Evolutionary conservation across 2,797 vertebrate genomes (phyloP), one percentile per base, ranked within the genome.

Genomic region (Hylomyscus alleni): DNA sequence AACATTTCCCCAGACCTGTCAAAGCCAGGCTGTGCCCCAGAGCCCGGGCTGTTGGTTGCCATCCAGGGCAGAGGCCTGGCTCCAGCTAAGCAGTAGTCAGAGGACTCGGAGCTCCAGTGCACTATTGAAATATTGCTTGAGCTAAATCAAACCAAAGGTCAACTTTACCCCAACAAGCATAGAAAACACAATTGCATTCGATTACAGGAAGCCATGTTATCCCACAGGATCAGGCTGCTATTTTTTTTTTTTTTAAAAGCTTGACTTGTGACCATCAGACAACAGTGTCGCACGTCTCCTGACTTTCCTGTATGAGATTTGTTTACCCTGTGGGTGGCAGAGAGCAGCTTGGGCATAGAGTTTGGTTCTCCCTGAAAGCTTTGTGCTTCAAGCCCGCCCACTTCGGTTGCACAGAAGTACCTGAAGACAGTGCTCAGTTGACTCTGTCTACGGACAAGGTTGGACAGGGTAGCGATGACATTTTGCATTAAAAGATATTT

Each of bases 111-210:
- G 56, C 95, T 95, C 82, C 13, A 56, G 58, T 84, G 40, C 77
- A 94, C 20, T 84, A 89, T 97, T 97, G 93, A 97, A 97, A 94
- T 97, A 86, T 14, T 95, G 65, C 78, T 95, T 77, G 62, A 93
- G 84, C 94, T 47, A 56, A 96, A 88, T 93, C 67, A 22, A 96
- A 89, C 95, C 89, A 96, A 97, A 97, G 92, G 93, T 98, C n/a
- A 83, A 10, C 96, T 97, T 95, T 96, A 86, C 26, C 44, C 34
- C 95, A n/a, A 76, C 89, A 84, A 65, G 67, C 95, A 90, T 67
- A 93, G 83, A 93, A 91, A 96, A 37, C 31, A 84, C 40, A 96
- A 31, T 84, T 90, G 95, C 52, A 75, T 83, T 1, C 0, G 40
- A 50, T 94, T 47, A 72, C 10, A 77, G 89, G 88, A 83, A 44